Evolutionary conservation across 2,888 invertebrate species (phyloP).

Genomic region (Dicyrtomina minuta): DNA sequence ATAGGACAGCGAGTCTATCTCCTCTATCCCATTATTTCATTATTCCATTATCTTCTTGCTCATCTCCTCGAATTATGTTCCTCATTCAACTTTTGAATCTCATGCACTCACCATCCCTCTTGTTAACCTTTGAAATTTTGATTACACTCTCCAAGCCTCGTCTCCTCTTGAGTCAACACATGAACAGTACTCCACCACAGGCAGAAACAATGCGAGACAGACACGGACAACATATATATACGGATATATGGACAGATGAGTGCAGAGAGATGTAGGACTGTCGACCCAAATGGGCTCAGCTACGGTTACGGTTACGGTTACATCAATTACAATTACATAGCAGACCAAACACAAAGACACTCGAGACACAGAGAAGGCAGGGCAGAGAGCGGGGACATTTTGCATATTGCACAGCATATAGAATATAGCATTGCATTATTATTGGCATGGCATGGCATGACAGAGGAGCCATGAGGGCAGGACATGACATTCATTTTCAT

Average conservation of each 20-base stretch:
- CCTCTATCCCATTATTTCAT: no score
- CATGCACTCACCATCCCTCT: no score
- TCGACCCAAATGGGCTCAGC: neutral
- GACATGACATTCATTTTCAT: neutral
- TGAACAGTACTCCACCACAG: no score
- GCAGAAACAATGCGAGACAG: neutral
- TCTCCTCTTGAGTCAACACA: no score
- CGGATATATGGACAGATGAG: neutral
- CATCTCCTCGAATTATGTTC: no score
- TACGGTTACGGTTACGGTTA: neutral
- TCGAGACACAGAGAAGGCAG: neutral
- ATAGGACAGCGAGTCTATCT: no score
- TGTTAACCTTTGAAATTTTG: no score
- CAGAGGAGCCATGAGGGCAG: neutral
- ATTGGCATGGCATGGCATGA: no score
- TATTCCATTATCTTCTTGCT: no score
- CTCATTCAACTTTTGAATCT: no score
- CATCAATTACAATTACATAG: neutral
- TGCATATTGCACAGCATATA: neutral
- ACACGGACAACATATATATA: neutral
- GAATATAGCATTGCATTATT: no score
- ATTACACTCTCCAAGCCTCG: no score
- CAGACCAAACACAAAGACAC: slow-evolving; percentile 2
- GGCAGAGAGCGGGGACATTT: neutral
- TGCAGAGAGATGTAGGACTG: neutral